Conservation (phyloP, 2,113 vertebrate genomes). For the Serilophus lunatus region DNA sequence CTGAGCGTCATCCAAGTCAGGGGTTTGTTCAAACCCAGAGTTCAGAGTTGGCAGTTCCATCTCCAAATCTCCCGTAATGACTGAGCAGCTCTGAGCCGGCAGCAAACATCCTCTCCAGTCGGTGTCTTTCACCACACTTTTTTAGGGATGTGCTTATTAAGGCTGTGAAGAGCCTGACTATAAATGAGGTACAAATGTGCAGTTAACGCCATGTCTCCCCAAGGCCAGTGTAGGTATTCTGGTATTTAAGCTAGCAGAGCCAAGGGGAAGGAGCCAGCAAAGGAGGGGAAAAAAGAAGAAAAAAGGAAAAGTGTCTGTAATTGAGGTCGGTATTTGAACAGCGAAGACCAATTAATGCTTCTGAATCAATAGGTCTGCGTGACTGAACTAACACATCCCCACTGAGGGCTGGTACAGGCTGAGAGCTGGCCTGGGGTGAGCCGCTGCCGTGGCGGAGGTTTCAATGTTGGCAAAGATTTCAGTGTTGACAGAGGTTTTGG, state of each 20-base stretch:
- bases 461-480: not conserved
- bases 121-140: not conserved
- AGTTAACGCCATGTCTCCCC: not conserved
- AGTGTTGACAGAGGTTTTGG: not conserved
- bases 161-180: not conserved
- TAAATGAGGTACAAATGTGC: constrained; percentile 16
- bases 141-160: not conserved
- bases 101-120: not conserved
- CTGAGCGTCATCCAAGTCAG: not conserved
- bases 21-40: not conserved
- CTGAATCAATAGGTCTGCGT: not conserved
- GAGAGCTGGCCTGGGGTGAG: not conserved
- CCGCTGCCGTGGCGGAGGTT: rapidly evolving
- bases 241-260: constrained; percentile 35
- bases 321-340: constrained; percentile 40
- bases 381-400: not conserved
- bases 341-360: constrained; percentile 10
- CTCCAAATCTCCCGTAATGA: not conserved
- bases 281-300: rapidly evolving
- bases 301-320: not conserved
- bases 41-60: not conserved
- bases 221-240: not conserved
- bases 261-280: not conserved
- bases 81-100: not conserved
- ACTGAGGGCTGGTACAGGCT: not conserved